These are phyloP conservation scores for Nycticorax nycticorax DNA, from an alignment of 2,113 vertebrate species.

Conservation along the genomic window DNA sequence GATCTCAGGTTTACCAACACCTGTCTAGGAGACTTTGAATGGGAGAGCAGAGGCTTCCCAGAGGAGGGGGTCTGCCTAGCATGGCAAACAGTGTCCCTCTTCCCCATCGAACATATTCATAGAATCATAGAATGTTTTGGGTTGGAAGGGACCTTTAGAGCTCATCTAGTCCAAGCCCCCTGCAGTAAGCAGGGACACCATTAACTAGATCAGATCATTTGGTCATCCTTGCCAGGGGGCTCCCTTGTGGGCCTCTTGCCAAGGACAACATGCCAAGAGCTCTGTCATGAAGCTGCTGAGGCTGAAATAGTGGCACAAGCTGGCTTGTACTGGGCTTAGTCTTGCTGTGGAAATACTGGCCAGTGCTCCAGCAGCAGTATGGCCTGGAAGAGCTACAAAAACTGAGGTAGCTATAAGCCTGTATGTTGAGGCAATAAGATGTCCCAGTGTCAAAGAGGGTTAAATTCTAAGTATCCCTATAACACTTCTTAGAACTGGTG, in stretches of 20 bases:
- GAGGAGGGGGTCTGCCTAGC: not conserved
- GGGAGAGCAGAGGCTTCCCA: not conserved
- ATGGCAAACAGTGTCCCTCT: not conserved
- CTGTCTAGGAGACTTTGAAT: not conserved
- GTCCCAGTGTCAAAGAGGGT: not conserved
- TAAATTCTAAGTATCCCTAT: not conserved
- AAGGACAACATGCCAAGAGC: not conserved
- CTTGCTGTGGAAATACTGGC: not conserved
- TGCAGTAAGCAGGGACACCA: no score
- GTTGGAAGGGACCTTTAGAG: no score
- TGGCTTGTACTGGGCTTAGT: not conserved
- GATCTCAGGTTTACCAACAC: not conserved
- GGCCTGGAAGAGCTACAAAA: not conserved
- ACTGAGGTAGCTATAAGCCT: not conserved
- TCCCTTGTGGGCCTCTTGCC: not conserved
- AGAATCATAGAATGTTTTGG: no score
- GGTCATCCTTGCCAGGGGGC: rapidly evolving
- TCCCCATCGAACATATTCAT: rapidly evolving
- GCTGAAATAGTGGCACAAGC: not conserved
- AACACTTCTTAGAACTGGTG: not conserved
- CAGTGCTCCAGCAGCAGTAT: not conserved
- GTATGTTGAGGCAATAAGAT: not conserved
- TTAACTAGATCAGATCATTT: no score
- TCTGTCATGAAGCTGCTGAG: not conserved
- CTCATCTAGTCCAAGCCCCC: no score